Evolutionary conservation across 2,888 invertebrate species (phyloP).

Genomic region (Colostygia pectinataria): DNA sequence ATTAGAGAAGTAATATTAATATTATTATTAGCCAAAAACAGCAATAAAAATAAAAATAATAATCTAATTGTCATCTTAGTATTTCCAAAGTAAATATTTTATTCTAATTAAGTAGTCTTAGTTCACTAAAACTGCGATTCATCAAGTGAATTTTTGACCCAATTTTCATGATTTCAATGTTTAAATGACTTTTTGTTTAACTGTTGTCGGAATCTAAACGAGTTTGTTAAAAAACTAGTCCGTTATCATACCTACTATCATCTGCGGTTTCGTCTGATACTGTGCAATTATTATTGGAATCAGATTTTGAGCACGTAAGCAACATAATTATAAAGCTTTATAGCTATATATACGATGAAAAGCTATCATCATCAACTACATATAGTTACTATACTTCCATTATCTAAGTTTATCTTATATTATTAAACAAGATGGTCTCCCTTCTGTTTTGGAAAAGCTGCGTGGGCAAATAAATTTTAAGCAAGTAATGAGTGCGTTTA

Average conservation of each 20-base stretch:
- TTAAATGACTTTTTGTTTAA: conserved; percentile 55
- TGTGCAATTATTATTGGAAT: conserved; percentile 53
- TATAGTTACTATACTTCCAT: neutral
- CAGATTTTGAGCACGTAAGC: conserved; percentile 45
- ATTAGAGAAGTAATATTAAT: no score
- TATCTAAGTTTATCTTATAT: no score
- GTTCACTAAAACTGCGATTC: no score
- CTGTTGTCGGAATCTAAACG: conserved; percentile 53
- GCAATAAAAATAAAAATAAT: no score
- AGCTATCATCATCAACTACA: conserved; percentile 43
- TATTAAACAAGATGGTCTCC: no score
- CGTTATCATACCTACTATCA: conserved; percentile 48
- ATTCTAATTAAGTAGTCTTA: no score
- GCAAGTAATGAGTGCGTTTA: neutral
- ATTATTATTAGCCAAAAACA: no score
- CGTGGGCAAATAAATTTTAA: conserved; percentile 38
- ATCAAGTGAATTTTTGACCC: conserved; percentile 39
- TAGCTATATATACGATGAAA: no score
- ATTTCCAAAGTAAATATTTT: neutral
- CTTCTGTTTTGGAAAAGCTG: conserved; percentile 44
- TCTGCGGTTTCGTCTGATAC: conserved; percentile 60
- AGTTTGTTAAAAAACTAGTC: conserved; percentile 56
- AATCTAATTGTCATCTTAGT: no score
- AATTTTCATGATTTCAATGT: conserved; percentile 47
- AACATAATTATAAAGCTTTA: no score